These are phyloP conservation scores for Venustoraphidia nigricollis DNA, from an alignment of 2,888 invertebrate genomes.

Conservation along the genomic window DNA sequence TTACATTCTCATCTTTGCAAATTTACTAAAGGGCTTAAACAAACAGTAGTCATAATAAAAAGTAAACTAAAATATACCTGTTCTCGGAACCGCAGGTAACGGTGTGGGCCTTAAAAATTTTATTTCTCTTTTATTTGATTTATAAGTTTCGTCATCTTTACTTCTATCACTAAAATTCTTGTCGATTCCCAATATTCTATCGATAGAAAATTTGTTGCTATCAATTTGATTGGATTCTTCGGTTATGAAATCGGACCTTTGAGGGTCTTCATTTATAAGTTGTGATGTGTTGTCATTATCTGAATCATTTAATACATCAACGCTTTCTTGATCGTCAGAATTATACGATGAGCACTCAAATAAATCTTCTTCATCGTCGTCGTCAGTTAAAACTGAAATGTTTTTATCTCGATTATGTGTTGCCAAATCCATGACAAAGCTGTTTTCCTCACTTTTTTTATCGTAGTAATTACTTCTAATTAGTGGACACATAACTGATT, in stretches of 20 bases:
- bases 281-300: constrained; percentile 12
- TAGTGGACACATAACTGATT: too few species aligned
- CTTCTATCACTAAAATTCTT: constrained; percentile 10
- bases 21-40: too few species aligned
- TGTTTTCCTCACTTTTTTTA: too few species aligned
- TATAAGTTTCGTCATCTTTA: constrained; percentile 10
- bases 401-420: too few species aligned
- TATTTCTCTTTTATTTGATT: constrained; percentile 10
- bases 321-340: constrained; percentile 18
- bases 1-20: too few species aligned
- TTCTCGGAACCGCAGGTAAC: constrained; percentile 14
- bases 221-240: constrained; percentile 8
- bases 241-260: constrained; percentile 13
- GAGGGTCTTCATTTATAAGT: constrained; percentile 11
- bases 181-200: constrained; percentile 24
- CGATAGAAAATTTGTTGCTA: constrained; percentile 26
- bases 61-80: constrained; percentile 6
- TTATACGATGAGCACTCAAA: constrained; percentile 15
- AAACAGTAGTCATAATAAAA: too few species aligned
- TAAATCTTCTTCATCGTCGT: constrained; percentile 13
- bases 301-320: constrained; percentile 18
- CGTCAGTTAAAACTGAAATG: neutral
- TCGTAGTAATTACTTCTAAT: too few species aligned
- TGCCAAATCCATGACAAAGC: too few species aligned
- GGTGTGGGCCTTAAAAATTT: constrained; percentile 25